These are phyloP conservation scores for Pegoplata infirma DNA, from an alignment of 2,888 invertebrate genomes.

Conservation along the genomic window DNA sequence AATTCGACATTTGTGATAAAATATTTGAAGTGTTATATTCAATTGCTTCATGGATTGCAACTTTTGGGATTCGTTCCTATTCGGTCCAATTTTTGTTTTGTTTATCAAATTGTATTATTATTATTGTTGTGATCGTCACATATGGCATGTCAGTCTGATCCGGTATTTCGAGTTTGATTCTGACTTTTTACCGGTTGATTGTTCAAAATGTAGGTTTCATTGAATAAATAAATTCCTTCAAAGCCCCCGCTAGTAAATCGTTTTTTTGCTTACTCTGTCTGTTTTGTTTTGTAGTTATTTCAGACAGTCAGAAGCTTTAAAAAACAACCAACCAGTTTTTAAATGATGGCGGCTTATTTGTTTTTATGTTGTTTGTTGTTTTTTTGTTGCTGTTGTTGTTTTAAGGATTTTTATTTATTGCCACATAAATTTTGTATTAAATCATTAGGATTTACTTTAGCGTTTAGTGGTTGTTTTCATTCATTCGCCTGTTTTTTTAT, in stretches of 20 bases:
- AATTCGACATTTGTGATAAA: too few relatives aligned
- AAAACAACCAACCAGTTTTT: slow-evolving; percentile 47
- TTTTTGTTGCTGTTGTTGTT: slow-evolving; percentile 33
- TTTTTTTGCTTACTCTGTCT: slow-evolving; percentile 11
- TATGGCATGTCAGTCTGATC: too few relatives aligned
- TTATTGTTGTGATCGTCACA: too few relatives aligned
- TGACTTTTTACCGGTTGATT: too few relatives aligned
- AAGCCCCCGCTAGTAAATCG: not conserved
- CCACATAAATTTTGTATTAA: slow-evolving; percentile 65
- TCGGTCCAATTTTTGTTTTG: too few relatives aligned
- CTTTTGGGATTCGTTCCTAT: too few relatives aligned
- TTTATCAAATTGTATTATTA: too few relatives aligned
- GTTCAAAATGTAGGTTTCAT: too few relatives aligned
- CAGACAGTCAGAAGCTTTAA: slow-evolving; percentile 58
- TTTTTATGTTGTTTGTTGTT: slow-evolving; percentile 53
- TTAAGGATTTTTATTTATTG: slow-evolving; percentile 63
- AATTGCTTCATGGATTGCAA: too few relatives aligned
- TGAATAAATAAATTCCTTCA: not conserved
- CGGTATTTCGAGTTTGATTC: too few relatives aligned
- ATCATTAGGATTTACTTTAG: slow-evolving; percentile 65
- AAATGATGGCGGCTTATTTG: slow-evolving; percentile 63
- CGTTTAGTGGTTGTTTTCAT: slow-evolving; percentile 61
- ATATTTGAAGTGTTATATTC: too few relatives aligned
- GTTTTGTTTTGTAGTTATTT: slow-evolving; percentile 43
- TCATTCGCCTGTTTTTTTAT: slow-evolving; percentile 22